Base-by-base conservation (phyloP, 2,113 vertebrate species). In the Rutilus rutilus region DNA sequence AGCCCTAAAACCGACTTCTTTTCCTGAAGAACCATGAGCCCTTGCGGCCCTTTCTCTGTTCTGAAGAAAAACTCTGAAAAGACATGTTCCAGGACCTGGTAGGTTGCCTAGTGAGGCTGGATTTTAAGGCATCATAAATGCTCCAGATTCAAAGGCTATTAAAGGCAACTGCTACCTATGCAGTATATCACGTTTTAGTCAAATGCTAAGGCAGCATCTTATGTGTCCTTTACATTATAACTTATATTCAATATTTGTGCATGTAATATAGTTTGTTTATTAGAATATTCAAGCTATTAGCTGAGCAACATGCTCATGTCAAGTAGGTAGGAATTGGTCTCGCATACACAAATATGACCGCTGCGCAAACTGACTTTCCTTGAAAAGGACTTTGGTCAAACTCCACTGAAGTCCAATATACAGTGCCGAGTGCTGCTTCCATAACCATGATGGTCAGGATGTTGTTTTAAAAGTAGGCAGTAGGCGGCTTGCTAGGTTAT, bases 1-100 rank as follows among this genome's bases (percentile, higher is more conserved):
- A 92, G 93, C 92, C 91, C 90, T 93, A 93, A 93, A 92, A 87
- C 92, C 91, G 87, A 69, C 92, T 93, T 90, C 78, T 91, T 94
- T 94, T 94, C 92, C 90, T 93, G 86, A 87, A 94, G 91, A 91
- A 90, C 89, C 85, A 17, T n/a, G 87, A 89, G 90, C 90, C 92
- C 92, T 92, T 89, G 92, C 90, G 91, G 88, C 91, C 88, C 89
- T 92, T 91, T 90, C 92, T 91, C 90, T 86, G 73, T 25, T 91
- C 50, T 77, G 50, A 77, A 54, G 75, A 93, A 42, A 83, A 74
- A 83, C 67, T 83, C 50, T 42, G 27, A 19, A 83, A 83, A 83
- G 45, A 73, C 33, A 60, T 79, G 47, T 19, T 77, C 75, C 75
- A 79, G 14, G 60, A 79, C 36, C 52, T 62, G 39, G 45, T 33